Evolutionary conservation across 2,797 vertebrate genomes (phyloP).

Genomic region (Sebastes melanostomus): DNA sequence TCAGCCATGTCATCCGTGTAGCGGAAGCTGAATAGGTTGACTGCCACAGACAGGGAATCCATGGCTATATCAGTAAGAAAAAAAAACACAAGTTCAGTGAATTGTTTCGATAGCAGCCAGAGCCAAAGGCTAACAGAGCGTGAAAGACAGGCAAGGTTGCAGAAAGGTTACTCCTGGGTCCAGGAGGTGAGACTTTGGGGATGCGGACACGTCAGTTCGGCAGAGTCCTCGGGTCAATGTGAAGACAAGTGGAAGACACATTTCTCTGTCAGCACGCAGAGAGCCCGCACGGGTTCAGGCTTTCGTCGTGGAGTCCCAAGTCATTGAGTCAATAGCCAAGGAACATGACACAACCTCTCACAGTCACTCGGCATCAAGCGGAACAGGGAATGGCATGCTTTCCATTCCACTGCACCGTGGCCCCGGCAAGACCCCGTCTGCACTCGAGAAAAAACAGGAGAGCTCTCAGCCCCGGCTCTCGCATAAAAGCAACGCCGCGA

Average conservation of each 20-base stretch:
- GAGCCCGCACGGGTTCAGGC: slow-evolving; percentile 85
- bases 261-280: slow-evolving; percentile 81
- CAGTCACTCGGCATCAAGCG: slow-evolving; percentile 88
- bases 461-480: slow-evolving; percentile 76
- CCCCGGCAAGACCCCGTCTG: slow-evolving; percentile 84
- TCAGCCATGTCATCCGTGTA: slow-evolving; percentile 58
- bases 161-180: slow-evolving; percentile 66
- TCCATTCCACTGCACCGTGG: slow-evolving; percentile 88
- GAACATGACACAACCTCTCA: slow-evolving; percentile 96
- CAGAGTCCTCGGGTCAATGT: slow-evolving; percentile 71
- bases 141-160: slow-evolving; percentile 66
- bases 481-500: slow-evolving; percentile 65
- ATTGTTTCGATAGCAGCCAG: slow-evolving; percentile 56
- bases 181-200: slow-evolving; percentile 69
- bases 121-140: slow-evolving; percentile 44
- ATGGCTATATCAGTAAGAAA: slow-evolving; percentile 44
- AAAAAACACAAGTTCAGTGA: slow-evolving; percentile 44
- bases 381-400: slow-evolving; percentile 88
- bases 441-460: slow-evolving; percentile 86
- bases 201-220: slow-evolving; percentile 63
- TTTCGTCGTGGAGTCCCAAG: slow-evolving; percentile 88
- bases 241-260: slow-evolving; percentile 80
- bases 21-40: slow-evolving; percentile 38
- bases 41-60: slow-evolving; percentile 56
- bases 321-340: slow-evolving; percentile 92